A percentile compares a stretch with the other conserved stretches of the same genome.
These are phyloP conservation scores for Megastigmus dorsalis DNA, from an alignment of 2,888 invertebrate genomes.

Conservation along the genomic window DNA sequence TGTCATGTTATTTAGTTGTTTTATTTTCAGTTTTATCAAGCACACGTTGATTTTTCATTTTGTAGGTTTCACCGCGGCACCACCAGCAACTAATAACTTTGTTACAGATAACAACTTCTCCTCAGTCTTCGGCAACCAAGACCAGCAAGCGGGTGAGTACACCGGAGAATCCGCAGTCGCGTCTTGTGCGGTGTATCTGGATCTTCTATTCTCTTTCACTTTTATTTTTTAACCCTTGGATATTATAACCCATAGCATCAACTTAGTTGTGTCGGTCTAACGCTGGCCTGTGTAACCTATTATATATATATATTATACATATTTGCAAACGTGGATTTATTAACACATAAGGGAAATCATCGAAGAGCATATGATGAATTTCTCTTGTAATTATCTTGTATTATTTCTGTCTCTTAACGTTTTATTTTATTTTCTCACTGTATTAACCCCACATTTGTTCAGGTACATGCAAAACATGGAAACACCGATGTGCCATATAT, in stretches of 20 bases:
- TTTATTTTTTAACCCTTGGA: constrained; percentile 27
- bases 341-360: constrained; percentile 40
- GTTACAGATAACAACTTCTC: constrained; percentile 92
- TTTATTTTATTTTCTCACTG: constrained; percentile 27
- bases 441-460: constrained; percentile 28
- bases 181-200: constrained; percentile 45
- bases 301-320: constrained; percentile 5
- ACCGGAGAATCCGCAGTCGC: constrained; percentile 11
- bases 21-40: constrained; percentile 51
- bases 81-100: constrained; percentile 79
- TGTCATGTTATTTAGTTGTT: constrained; percentile 35
- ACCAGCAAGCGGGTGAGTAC: constrained; percentile 70
- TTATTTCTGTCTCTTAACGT: not conserved
- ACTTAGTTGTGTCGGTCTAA: constrained; percentile 47
- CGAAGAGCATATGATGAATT: constrained; percentile 20
- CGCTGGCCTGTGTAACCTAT: constrained; percentile 41
- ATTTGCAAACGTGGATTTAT: constrained; percentile 39
- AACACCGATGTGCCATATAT: constrained; percentile 31
- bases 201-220: constrained; percentile 25
- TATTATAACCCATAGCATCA: constrained; percentile 34
- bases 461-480: constrained; percentile 48
- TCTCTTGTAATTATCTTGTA: constrained; percentile 2
- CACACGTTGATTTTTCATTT: constrained; percentile 60
- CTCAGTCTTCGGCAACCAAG: constrained; percentile 87
- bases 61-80: constrained; percentile 73